These are phyloP conservation scores for Andrena fulva DNA, from an alignment of 2,888 invertebrate genomes.

Conservation along the genomic window DNA sequence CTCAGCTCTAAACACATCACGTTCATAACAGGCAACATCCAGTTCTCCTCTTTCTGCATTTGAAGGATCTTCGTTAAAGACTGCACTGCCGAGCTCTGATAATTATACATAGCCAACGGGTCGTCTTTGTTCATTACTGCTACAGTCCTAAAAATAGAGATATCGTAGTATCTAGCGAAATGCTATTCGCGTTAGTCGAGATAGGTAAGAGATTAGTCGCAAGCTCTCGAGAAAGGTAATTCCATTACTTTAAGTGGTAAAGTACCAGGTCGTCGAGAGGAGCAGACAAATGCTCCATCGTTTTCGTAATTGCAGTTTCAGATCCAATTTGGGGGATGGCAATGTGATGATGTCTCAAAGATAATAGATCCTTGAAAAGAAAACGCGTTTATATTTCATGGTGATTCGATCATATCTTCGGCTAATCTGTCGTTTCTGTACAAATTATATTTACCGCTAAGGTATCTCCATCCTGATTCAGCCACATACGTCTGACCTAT, in stretches of 20 bases:
- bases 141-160: slow-evolving; percentile 84
- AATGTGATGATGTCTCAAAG: slow-evolving; percentile 77
- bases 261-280: slow-evolving; percentile 80
- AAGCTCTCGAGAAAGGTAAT: not conserved
- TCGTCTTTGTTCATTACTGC: slow-evolving; percentile 85
- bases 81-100: slow-evolving; percentile 92
- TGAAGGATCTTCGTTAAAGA: slow-evolving; percentile 93
- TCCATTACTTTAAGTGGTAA: slow-evolving; percentile 79
- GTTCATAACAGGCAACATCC: slow-evolving; percentile 98
- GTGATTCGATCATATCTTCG: not conserved
- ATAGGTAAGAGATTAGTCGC: too few relatives aligned
- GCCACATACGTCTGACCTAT: slow-evolving; percentile 81
- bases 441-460: slow-evolving; percentile 77
- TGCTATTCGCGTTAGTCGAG: not conserved
- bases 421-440: not conserved
- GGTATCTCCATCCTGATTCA: slow-evolving; percentile 79
- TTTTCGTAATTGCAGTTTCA: slow-evolving; percentile 77
- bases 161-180: not conserved
- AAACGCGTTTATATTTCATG: slow-evolving; percentile 19
- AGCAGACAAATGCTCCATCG: slow-evolving; percentile 78
- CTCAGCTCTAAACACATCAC: slow-evolving; percentile 95
- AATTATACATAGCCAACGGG: slow-evolving; percentile 89
- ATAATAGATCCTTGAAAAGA: slow-evolving; percentile 77
- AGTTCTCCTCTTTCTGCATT: slow-evolving; percentile 96
- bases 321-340: slow-evolving; percentile 75